A percentile compares a stretch with the other conserved stretches of the same genome.
These are phyloP conservation scores for Aleiodes testaceus DNA, from an alignment of 2,888 invertebrate species.

Conservation along the genomic window DNA sequence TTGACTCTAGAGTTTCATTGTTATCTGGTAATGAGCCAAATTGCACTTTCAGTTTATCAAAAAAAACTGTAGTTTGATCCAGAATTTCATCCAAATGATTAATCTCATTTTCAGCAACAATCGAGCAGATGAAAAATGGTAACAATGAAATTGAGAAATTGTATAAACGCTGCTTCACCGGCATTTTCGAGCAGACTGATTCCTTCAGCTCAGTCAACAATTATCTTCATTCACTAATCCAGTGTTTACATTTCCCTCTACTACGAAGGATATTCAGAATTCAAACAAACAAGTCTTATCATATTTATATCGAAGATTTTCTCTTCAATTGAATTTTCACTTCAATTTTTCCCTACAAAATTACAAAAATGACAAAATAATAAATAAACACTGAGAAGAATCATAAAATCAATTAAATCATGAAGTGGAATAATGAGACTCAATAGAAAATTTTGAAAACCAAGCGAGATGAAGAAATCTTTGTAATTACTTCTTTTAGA, in stretches of 20 bases:
- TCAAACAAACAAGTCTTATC: too few species aligned
- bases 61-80: constrained; percentile 50
- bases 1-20: constrained; percentile 37
- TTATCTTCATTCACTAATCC: not conserved
- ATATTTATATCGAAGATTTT: too few species aligned
- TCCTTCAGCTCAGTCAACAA: not conserved
- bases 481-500: too few species aligned
- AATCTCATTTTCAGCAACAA: not conserved
- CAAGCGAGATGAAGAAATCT: too few species aligned
- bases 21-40: constrained; percentile 52
- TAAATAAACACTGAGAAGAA: too few species aligned
- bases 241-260: constrained; percentile 52
- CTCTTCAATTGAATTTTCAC: too few species aligned
- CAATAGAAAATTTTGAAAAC: too few species aligned
- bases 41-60: constrained; percentile 51
- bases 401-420: too few species aligned
- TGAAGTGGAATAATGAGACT: too few species aligned
- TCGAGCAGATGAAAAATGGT: constrained; percentile 37
- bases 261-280: not conserved
- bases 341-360: too few species aligned
- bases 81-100: constrained; percentile 47
- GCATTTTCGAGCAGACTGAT: constrained; percentile 4
- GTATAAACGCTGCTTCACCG: not conserved
- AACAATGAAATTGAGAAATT: constrained; percentile 3
- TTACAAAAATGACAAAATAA: too few species aligned